These are phyloP conservation scores for Drosophila hamatofila DNA, from an alignment of 2,888 invertebrate species.

Conservation along the genomic window DNA sequence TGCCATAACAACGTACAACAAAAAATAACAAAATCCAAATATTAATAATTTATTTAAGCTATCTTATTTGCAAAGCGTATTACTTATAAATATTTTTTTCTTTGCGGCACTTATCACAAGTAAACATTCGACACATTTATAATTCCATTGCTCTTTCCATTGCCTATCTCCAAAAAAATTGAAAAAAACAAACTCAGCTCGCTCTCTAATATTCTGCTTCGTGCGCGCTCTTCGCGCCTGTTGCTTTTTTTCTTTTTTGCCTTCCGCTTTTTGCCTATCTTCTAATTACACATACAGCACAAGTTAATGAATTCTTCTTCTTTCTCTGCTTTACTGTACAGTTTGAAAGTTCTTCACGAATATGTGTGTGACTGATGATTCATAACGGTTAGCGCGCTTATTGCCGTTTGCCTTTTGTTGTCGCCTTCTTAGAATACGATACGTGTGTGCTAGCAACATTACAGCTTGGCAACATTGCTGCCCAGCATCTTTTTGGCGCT, in stretches of 20 bases:
- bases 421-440: slow-evolving; percentile 15
- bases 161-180: slow-evolving; percentile 30
- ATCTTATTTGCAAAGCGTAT: slow-evolving; percentile 47
- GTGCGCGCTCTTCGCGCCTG: slow-evolving; percentile 27
- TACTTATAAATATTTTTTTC: slow-evolving; percentile 35
- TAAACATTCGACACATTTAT: slow-evolving; percentile 55
- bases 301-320: slow-evolving; percentile 45
- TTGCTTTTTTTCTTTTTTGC: slow-evolving; percentile 21
- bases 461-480: slow-evolving; percentile 6
- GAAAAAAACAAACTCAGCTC: not conserved
- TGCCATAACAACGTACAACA: slow-evolving; percentile 12
- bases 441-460: slow-evolving; percentile 9
- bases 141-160: slow-evolving; percentile 20
- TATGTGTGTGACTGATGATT: slow-evolving; percentile 39
- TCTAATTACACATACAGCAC: slow-evolving; percentile 48
- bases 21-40: slow-evolving; percentile 17
- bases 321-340: slow-evolving; percentile 27
- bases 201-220: slow-evolving; percentile 18
- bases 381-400: slow-evolving; percentile 47
- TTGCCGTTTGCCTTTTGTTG: slow-evolving; percentile 21
- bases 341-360: slow-evolving; percentile 29
- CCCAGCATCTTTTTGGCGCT: slow-evolving; percentile 24
- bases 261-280: slow-evolving; percentile 41
- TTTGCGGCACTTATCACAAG: slow-evolving; percentile 56
- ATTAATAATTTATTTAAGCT: slow-evolving; percentile 56